These are phyloP conservation scores for Albula glossodonta DNA, from an alignment of 2,113 vertebrate species.

Conservation along the genomic window DNA sequence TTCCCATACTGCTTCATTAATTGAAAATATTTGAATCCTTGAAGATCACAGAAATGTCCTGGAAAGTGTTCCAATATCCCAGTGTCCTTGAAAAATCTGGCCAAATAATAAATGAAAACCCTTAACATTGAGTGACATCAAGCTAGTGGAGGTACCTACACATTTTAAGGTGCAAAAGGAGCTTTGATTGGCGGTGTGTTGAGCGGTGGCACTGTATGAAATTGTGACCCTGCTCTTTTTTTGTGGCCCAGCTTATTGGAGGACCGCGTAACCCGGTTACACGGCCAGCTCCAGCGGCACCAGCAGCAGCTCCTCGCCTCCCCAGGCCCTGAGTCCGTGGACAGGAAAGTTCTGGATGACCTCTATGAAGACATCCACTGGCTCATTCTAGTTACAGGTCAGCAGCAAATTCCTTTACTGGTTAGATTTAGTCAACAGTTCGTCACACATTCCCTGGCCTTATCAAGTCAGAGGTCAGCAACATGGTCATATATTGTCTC, in stretches of 20 bases:
- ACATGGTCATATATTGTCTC: not conserved
- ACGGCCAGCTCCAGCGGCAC: constrained; percentile 91
- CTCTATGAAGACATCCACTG: constrained; percentile 99
- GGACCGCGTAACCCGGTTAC: constrained; percentile 91
- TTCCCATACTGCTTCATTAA: too few relatives aligned
- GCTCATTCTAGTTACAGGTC: constrained; percentile 98
- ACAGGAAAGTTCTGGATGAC: constrained; percentile 91
- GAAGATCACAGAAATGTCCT: too few relatives aligned
- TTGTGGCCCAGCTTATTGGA: constrained; percentile 82
- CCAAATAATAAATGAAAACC: too few relatives aligned
- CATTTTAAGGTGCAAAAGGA: too few relatives aligned
- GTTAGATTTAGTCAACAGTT: not conserved
- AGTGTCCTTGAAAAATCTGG: too few relatives aligned
- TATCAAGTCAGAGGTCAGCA: not conserved
- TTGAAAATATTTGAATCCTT: too few relatives aligned
- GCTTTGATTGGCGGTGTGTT: not conserved
- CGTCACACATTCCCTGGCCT: not conserved
- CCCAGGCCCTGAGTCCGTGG: constrained; percentile 77
- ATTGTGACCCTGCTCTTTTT: not conserved
- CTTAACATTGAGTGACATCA: too few relatives aligned
- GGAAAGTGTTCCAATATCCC: too few relatives aligned
- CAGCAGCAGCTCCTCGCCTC: constrained; percentile 92
- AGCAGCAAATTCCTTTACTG: constrained; percentile 36
- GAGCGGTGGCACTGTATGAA: not conserved
- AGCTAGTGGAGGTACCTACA: too few relatives aligned